phyloP scores from a whole-genome alignment of 2,113 vertebrate species.

The Lasiurus cinereus region DNA sequence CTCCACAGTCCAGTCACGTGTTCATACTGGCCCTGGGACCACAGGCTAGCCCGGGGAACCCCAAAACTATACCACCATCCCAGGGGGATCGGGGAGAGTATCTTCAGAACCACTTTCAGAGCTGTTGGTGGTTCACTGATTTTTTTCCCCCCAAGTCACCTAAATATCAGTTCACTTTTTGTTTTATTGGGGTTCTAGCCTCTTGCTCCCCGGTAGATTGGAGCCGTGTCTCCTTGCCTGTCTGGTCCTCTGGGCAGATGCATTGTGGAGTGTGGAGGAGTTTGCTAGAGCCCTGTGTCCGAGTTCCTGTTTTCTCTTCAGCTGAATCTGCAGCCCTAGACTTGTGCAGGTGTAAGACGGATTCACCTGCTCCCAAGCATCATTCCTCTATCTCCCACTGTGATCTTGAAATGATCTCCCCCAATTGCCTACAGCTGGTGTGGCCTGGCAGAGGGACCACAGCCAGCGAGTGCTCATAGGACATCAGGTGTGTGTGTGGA shows the following conservation, averaged over 20 bases:
- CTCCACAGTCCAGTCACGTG: not conserved
- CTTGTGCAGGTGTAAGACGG: not conserved
- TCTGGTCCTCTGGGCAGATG: not conserved
- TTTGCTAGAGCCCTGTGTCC: not conserved
- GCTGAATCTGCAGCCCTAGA: not conserved
- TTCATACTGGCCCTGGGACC: not conserved
- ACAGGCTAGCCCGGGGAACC: not conserved
- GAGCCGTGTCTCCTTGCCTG: not conserved
- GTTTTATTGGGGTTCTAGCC: not conserved
- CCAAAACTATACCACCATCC: not conserved
- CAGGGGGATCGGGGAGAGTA: fast-evolving
- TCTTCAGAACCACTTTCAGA: not conserved
- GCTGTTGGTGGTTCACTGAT: not conserved
- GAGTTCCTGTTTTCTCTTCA: constrained; percentile 17
- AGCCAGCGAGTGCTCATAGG: not conserved
- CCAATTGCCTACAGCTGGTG: not conserved
- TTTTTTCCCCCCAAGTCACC: not conserved
- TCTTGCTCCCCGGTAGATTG: not conserved
- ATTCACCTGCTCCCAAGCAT: not conserved
- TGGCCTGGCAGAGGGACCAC: not conserved
- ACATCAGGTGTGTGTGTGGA: not conserved
- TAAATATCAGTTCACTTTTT: not conserved
- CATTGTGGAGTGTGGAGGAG: not conserved
- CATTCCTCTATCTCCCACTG: not conserved
- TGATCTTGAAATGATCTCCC: not conserved